phyloP scores from a whole-genome alignment of 2,888 invertebrate genomes.

The Helleia helle region DNA sequence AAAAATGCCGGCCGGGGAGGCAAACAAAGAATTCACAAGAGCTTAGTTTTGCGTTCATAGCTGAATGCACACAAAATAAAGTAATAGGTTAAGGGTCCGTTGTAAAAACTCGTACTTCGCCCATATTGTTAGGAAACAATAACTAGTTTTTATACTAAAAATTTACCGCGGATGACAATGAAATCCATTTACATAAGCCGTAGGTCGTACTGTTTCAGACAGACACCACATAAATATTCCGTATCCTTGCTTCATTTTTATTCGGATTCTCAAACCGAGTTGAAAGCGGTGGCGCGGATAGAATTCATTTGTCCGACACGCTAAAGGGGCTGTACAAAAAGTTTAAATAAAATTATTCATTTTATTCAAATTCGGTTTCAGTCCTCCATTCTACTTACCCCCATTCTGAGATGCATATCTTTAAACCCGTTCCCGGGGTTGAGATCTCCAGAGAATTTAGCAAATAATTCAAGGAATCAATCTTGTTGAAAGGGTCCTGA shows the following conservation, averaged over 20 bases:
- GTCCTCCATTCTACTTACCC: slow-evolving; percentile 12
- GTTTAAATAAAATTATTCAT: slow-evolving; percentile 19
- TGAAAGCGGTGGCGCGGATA: slow-evolving; percentile 10
- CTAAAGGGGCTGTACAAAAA: slow-evolving; percentile 18
- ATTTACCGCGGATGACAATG: background rate
- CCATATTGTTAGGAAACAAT: slow-evolving; percentile 4
- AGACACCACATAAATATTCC: slow-evolving; percentile 4
- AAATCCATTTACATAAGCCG: slow-evolving; percentile 9
- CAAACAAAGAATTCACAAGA: no score
- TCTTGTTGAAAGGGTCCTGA: slow-evolving; percentile 18
- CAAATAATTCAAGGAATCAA: slow-evolving; percentile 22
- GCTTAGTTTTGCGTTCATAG: no score
- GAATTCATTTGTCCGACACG: slow-evolving; percentile 13
- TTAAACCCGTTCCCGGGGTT: slow-evolving; percentile 16
- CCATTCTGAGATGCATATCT: slow-evolving; percentile 17
- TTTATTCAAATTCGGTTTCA: slow-evolving; percentile 17
- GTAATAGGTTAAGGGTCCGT: no score
- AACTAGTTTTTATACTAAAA: slow-evolving; percentile 1
- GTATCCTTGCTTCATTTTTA: slow-evolving; percentile 6
- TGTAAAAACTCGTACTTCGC: background rate
- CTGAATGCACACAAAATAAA: no score
- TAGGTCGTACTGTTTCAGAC: slow-evolving; percentile 6
- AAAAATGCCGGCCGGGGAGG: no score
- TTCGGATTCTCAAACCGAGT: slow-evolving; percentile 5
- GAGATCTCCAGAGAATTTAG: slow-evolving; percentile 13